These are phyloP conservation scores for Parelbella ahira DNA, from an alignment of 2,888 invertebrate species.

Conservation along the genomic window DNA sequence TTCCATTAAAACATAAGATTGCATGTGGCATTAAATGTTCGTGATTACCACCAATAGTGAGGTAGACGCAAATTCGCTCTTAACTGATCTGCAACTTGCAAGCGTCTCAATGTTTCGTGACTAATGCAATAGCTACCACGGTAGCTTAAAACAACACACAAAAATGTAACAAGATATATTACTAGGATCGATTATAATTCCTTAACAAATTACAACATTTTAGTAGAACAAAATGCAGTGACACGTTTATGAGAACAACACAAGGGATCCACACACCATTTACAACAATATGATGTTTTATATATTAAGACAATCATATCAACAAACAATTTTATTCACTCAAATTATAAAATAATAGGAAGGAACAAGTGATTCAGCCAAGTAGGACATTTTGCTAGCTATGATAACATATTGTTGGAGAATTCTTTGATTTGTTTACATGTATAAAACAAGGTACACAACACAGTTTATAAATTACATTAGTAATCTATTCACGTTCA, in stretches of 20 bases:
- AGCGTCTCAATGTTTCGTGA: conserved; percentile 19
- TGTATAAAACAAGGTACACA: no score
- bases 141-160: conserved; percentile 12
- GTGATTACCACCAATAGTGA: background rate
- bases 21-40: conserved; percentile 2
- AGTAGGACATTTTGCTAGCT: background rate
- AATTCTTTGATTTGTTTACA: no score
- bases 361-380: conserved; percentile 16
- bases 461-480: no score
- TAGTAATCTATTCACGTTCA: no score
- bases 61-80: conserved; percentile 4
- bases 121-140: conserved; percentile 5
- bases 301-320: background rate
- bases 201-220: conserved; percentile 5
- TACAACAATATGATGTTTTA: conserved; percentile 6
- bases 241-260: conserved; percentile 2
- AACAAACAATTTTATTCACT: background rate
- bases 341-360: background rate
- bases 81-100: conserved; percentile 8
- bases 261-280: conserved; percentile 14
- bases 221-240: conserved; percentile 14
- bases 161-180: conserved; percentile 3
- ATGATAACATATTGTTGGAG: background rate
- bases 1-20: conserved; percentile 31
- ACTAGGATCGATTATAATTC: conserved; percentile 8